Conservation (phyloP, 2,888 invertebrate species). For the Dorcus hopei region DNA sequence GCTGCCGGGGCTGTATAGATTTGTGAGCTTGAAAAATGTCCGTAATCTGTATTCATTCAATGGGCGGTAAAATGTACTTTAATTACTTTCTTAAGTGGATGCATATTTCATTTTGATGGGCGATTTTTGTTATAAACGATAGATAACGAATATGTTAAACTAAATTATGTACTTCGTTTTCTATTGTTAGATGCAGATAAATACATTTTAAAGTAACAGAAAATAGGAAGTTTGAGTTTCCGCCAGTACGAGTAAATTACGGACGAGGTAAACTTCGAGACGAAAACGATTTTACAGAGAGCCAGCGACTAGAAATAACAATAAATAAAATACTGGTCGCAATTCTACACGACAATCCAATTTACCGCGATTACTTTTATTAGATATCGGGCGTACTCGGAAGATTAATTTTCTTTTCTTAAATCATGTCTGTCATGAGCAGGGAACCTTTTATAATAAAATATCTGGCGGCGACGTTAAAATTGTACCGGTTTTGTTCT, state of each 20-base stretch:
- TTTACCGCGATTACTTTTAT: neutral
- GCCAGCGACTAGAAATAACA: too few relatives aligned
- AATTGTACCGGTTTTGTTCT: neutral
- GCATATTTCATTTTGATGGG: too few relatives aligned
- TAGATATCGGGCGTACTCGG: neutral
- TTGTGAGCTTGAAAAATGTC: neutral
- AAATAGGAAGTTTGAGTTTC: too few relatives aligned
- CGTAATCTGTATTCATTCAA: neutral
- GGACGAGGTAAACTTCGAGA: too few relatives aligned
- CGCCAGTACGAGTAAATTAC: too few relatives aligned
- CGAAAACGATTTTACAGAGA: too few relatives aligned
- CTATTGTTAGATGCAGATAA: too few relatives aligned
- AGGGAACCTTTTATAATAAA: constrained; percentile 1
- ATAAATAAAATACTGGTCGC: too few relatives aligned
- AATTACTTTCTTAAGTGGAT: neutral
- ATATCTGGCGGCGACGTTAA: neutral
- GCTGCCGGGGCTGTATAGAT: neutral
- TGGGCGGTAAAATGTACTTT: neutral
- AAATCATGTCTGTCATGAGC: neutral
- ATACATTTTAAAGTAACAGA: too few relatives aligned
- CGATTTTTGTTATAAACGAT: too few relatives aligned
- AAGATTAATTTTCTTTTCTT: constrained; percentile 3
- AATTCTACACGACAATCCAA: neutral
- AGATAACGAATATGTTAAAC: too few relatives aligned
- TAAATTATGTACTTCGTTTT: too few relatives aligned